Percentiles rank a stretch among this genome's conserved stretches.
Conservation (phyloP, 2,888 invertebrate genomes). For the Pantelozetes paolii region DNA sequence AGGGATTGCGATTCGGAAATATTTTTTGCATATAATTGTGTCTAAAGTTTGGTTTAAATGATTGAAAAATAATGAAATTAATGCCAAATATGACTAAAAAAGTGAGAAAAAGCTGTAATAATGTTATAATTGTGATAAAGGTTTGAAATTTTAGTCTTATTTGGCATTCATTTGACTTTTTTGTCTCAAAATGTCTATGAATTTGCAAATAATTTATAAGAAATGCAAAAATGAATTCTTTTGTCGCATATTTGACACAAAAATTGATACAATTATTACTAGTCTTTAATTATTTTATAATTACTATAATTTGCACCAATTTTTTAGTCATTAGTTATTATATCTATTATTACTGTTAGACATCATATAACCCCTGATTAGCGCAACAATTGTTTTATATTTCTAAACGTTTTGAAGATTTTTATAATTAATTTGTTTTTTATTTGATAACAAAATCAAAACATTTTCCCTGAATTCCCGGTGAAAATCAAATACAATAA, state of each 20-base stretch:
- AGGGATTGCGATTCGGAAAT: background rate
- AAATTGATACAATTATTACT: conserved; percentile 11
- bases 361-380: conserved; percentile 4
- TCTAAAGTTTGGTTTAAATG: background rate
- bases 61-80: background rate
- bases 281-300: conserved; percentile 16
- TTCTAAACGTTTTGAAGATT: background rate
- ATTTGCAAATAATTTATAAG: no score
- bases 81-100: conserved; percentile 16
- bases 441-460: background rate
- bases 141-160: conserved; percentile 26
- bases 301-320: conserved; percentile 20
- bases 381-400: conserved; percentile 24
- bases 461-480: conserved; percentile 9
- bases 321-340: conserved; percentile 30
- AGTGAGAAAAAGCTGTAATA: conserved; percentile 33
- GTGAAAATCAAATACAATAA: conserved; percentile 29
- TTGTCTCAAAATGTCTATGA: no score
- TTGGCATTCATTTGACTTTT: background rate
- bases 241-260: conserved; percentile 26
- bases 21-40: background rate
- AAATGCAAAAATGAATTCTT: background rate
- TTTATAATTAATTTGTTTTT: background rate
- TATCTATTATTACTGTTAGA: conserved; percentile 3
- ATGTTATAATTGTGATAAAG: background rate